A percentile compares a stretch with the other conserved stretches of the same genome.
These are phyloP conservation scores for Atta cephalotes DNA, from an alignment of 1,140 invertebrate genomes.

Conservation along the genomic window DNA sequence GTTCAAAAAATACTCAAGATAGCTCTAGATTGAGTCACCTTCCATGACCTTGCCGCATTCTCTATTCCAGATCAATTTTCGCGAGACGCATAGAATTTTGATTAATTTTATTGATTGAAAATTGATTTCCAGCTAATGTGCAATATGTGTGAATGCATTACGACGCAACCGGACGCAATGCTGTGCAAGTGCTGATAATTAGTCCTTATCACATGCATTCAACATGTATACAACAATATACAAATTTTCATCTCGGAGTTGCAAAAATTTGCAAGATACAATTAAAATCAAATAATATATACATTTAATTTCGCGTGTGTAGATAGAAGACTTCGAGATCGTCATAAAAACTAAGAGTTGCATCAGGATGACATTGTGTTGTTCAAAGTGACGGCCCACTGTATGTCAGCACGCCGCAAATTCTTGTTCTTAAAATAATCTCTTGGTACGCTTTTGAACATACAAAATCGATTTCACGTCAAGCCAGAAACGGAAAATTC, in stretches of 20 bases:
- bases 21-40: not conserved
- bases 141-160: not conserved
- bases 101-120: not conserved
- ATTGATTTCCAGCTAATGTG: not conserved
- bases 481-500: not conserved
- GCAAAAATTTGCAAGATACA: not conserved
- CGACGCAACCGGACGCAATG: conserved; percentile 10
- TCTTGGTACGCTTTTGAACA: not conserved
- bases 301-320: not conserved
- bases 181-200: not conserved
- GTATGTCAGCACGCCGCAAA: not conserved
- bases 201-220: not conserved
- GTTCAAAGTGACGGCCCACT: too few relatives aligned
- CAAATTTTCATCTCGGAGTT: not conserved
- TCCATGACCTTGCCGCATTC: conserved; percentile 64
- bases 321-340: not conserved
- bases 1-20: not conserved
- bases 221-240: not conserved
- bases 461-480: conserved; percentile 14
- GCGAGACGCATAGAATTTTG: not conserved
- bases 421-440: conserved; percentile 55
- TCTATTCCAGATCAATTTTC: conserved; percentile 2
- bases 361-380: not conserved
- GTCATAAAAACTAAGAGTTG: not conserved
- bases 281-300: conserved; percentile 8